Evolutionary conservation across 2,113 vertebrate species (phyloP).

Genomic region (Phaethornis superciliosus): DNA sequence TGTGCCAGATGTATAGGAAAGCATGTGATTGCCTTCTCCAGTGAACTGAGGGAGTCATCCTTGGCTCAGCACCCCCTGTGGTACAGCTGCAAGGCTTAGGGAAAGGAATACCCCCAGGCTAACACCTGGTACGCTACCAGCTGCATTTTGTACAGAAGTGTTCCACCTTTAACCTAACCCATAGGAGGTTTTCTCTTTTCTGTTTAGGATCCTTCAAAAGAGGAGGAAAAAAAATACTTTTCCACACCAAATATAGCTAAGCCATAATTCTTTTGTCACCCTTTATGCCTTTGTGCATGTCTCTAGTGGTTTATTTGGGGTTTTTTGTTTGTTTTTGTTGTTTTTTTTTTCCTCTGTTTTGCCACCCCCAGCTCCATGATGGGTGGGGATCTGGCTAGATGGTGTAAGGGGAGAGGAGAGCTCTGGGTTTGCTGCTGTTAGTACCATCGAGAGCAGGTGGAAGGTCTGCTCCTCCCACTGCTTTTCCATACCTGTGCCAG

Average conservation of each 20-base stretch:
- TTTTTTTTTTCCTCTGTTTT: background rate
- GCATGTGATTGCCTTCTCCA: background rate
- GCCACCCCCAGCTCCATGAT: accelerated
- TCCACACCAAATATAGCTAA: background rate
- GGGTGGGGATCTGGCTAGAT: background rate
- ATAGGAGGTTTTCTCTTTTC: background rate
- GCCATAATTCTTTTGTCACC: background rate
- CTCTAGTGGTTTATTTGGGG: too few relatives aligned
- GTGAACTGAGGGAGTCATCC: background rate
- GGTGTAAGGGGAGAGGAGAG: background rate
- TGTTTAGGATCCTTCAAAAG: background rate
- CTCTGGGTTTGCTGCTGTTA: background rate
- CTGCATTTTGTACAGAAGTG: background rate
- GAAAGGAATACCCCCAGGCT: background rate
- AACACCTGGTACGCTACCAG: constrained; percentile 5
- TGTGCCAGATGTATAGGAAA: constrained; percentile 28
- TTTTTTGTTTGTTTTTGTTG: too few relatives aligned
- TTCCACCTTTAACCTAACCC: background rate
- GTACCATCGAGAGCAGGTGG: background rate
- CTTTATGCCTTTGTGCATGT: background rate
- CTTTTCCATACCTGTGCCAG: background rate
- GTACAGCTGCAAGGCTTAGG: background rate
- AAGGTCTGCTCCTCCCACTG: background rate
- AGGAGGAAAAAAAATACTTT: background rate
- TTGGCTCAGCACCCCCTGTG: accelerated